Base-by-base conservation (phyloP, 1,140 invertebrate species). In the Tyrophagus putrescentiae region DNA sequence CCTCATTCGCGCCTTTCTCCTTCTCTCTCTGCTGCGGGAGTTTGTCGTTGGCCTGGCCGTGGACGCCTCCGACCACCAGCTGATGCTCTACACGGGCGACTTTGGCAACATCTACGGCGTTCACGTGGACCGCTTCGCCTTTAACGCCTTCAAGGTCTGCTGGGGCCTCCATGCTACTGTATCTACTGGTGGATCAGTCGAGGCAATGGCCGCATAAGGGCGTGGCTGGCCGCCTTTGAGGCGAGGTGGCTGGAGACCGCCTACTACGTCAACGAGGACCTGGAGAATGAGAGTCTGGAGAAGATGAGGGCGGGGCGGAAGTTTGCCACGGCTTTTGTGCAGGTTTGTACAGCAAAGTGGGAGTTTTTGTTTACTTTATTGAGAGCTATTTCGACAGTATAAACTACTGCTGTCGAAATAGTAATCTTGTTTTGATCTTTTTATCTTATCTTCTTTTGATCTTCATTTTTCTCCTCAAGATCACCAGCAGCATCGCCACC, bases 51-150 rank as follows among this genome's bases (percentile, higher is more conserved):
- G 11, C 4, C 4, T 57, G 34, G 2, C 53, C 18, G 44, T 57
- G 31, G 44, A 58, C 4, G 3, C 18, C 31, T 2, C 18, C 11
- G 57, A 58, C 4, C 25, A 56, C 16, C 21, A 11, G 25, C 41
- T 58, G 48, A 58, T 58, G 48, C 3, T 58, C 1, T 58, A 50
- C 53, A 3, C 53, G 3, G 50, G 57, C 16, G 57, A 58, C 25
- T 60, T 58, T 2, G 1, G 18, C 13, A 58, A 9, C 11, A 2
- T 59, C 16, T 58, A 57, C 25, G 50, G 57, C 34, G 1, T 21
- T 9, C 50, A 58, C 53, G 2, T 58, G 23, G 57, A 58, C 53
- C 36, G 54, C 11, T 58, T 58, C 16, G 3, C 23, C n/a, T 58
- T 58, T 3, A 58, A 58, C 53, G 11, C 25, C 13, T 58, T 58